These are phyloP conservation scores for Samia ricini DNA, from an alignment of 1,140 invertebrate species.

Conservation along the genomic window DNA sequence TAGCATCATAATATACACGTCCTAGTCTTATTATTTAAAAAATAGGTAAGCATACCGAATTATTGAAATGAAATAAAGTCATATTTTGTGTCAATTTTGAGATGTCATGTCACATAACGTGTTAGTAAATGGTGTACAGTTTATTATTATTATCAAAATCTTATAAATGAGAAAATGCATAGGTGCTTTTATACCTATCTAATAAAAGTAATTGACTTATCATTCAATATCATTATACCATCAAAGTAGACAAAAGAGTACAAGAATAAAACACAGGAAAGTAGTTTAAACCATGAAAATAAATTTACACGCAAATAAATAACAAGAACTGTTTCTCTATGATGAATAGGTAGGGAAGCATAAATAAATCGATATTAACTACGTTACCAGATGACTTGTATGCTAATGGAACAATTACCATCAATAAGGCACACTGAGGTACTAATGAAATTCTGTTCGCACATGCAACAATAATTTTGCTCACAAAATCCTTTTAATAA, in stretches of 20 bases:
- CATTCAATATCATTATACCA: neutral
- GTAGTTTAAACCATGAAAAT: neutral
- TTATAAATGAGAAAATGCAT: too few species aligned
- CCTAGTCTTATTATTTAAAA: too few species aligned
- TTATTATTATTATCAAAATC: too few species aligned
- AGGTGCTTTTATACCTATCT: too few species aligned
- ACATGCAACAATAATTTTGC: constrained; percentile 2
- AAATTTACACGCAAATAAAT: neutral
- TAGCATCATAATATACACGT: too few species aligned
- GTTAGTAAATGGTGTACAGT: too few species aligned
- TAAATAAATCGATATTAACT: constrained; percentile 13
- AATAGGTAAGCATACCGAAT: too few species aligned
- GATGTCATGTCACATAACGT: too few species aligned
- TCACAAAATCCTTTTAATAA: neutral
- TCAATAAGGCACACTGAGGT: constrained; percentile 9
- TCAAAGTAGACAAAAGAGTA: neutral
- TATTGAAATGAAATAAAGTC: too few species aligned
- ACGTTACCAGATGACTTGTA: constrained; percentile 16
- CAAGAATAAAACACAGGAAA: neutral
- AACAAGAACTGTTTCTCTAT: neutral
- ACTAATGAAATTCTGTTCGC: constrained; percentile 12
- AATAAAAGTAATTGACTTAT: too few species aligned
- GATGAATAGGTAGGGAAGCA: neutral
- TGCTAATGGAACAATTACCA: constrained; percentile 22
- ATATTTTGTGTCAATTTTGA: too few species aligned